A percentile compares a stretch with the other conserved stretches of the same genome.
Conservation (phyloP, 2,113 vertebrate species). For the Chionodraco myersi region DNA sequence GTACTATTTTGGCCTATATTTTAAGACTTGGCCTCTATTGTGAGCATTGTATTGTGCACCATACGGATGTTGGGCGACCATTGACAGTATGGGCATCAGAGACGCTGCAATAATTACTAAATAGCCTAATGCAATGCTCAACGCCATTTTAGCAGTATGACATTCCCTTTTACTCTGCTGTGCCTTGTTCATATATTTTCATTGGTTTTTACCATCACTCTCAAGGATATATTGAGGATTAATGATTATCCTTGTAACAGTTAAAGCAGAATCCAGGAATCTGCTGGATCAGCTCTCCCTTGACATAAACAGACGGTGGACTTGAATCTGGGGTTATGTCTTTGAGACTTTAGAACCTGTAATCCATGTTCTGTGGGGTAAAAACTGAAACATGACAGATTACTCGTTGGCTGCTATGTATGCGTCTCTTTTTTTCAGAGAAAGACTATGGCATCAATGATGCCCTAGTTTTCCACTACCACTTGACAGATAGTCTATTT, state of each 20-base stretch:
- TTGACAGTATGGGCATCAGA: background rate
- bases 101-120: background rate
- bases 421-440: background rate
- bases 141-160: background rate
- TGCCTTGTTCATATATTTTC: background rate
- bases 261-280: slow-evolving; percentile 64
- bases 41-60: background rate
- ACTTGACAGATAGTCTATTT: background rate
- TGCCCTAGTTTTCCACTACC: background rate
- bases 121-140: background rate
- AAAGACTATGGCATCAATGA: background rate
- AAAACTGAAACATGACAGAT: background rate
- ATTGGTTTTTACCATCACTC: slow-evolving; percentile 11
- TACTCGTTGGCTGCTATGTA: background rate
- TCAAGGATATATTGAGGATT: slow-evolving; percentile 36
- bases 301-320: slow-evolving; percentile 1
- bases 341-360: background rate
- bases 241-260: slow-evolving; percentile 67
- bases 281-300: slow-evolving; percentile 62
- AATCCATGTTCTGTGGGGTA: slow-evolving; percentile 10
- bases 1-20: background rate
- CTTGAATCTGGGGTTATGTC: slow-evolving; percentile 6
- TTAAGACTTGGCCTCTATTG: background rate
- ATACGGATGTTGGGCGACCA: background rate
- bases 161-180: background rate